Base-by-base conservation (phyloP, 1,140 invertebrate species). In the Cherax quadricarinatus region DNA sequence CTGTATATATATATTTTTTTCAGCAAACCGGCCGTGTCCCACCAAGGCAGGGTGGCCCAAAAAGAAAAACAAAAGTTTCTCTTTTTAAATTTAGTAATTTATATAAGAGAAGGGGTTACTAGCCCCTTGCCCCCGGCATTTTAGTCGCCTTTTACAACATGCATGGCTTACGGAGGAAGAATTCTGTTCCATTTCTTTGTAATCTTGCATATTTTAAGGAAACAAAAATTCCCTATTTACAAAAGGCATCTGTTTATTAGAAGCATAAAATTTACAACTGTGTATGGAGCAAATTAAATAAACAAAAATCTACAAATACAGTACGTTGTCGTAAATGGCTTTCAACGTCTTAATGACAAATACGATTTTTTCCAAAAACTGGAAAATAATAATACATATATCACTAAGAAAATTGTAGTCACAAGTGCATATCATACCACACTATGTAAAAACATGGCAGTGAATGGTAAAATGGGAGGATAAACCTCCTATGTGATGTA, bases 251-350 rank as follows among this genome's bases (percentile, higher is more conserved):
- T 75, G 51, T 87, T 87, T 87, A 87, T 87, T 87, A 73, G 85
- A 78, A 87, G 85, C 85, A 87, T 87, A 87, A 87, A 87, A 87
- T 84, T 41, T 84, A 84, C 82, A 57, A 84, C 82, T 81, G 51
- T 70, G 48, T 87, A 53, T 18, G 16, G 78, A n/a, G 70, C 1
- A 30, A 86, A 21, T 53, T 51, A 87, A 87, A 87, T 87, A 78
- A 73, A 87, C 70, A 87, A 66, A 57, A 86, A 53, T 51, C 48
- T 62, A 86, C 12, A 41, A 41, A 41, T 41, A 41, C 30, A 41
- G 30, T 41, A 18, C 48, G 14, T 86, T 53, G 48, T 75, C 41
- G 75, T 66, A 70, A 48, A 41, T n/a, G 6, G 18, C 24, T 24
- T 30, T 21, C 7, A 30, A 7, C 12, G 3, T 75, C 70, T 75